A percentile compares a stretch with the other conserved stretches of the same genome.
Evolutionary conservation across 2,888 invertebrate species (phyloP).

Genomic region (Argyresthia goedartella): DNA sequence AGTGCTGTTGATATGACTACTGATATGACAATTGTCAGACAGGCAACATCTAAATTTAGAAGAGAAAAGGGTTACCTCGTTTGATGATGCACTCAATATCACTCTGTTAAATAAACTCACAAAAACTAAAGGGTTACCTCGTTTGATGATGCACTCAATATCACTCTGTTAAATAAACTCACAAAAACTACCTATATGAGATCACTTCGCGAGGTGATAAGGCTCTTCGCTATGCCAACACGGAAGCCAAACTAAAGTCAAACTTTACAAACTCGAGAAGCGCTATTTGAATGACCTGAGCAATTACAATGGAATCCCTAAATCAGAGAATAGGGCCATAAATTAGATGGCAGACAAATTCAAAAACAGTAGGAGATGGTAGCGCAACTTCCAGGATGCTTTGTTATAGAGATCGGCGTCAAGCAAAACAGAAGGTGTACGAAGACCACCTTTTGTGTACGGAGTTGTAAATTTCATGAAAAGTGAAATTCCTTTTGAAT

Average conservation of each 20-base stretch:
- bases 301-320: slow-evolving; percentile 61
- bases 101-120: neutral
- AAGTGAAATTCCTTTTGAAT: slow-evolving; percentile 71
- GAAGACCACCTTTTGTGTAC: slow-evolving; percentile 40
- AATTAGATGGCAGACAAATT: slow-evolving; percentile 64
- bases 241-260: slow-evolving; percentile 41
- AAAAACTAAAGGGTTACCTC: neutral
- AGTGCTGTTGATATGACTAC: slow-evolving; percentile 8
- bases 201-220: neutral
- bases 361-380: slow-evolving; percentile 69
- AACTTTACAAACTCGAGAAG: slow-evolving; percentile 27
- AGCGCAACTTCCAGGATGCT: slow-evolving; percentile 56
- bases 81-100: neutral
- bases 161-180: neutral
- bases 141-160: neutral
- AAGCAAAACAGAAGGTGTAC: slow-evolving; percentile 67
- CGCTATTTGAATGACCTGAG: slow-evolving; percentile 41
- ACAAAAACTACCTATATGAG: too few species aligned
- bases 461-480: slow-evolving; percentile 70
- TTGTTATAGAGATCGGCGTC: slow-evolving; percentile 59
- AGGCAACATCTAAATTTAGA: neutral
- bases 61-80: neutral
- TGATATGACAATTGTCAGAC: slow-evolving; percentile 1
- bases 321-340: slow-evolving; percentile 53
- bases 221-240: slow-evolving; percentile 26